phyloP scores from a whole-genome alignment of 2,888 invertebrate species.

The Parnassius smintheus region DNA sequence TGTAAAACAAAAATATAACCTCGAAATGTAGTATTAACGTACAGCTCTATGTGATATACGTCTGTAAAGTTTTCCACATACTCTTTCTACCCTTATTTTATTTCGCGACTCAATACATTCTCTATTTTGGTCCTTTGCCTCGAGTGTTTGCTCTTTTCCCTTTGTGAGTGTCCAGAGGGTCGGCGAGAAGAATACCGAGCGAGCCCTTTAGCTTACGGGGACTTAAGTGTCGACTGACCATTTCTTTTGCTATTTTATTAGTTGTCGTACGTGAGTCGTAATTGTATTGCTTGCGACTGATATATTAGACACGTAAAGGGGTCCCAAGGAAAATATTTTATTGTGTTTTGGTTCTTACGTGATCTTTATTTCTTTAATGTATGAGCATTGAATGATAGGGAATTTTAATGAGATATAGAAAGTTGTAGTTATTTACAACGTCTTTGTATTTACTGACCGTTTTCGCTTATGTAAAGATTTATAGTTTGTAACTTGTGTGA shows the following conservation, averaged over 20 bases:
- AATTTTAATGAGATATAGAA: no score
- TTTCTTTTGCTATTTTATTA: constrained; percentile 76
- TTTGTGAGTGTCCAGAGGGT: constrained; percentile 63
- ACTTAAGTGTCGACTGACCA: constrained; percentile 66
- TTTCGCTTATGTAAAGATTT: no score
- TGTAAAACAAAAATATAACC: no score
- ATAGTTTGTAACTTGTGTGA: no score
- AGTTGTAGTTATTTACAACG: no score
- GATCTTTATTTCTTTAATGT: constrained; percentile 1
- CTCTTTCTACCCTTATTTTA: constrained; percentile 72
- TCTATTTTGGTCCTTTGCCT: constrained; percentile 66
- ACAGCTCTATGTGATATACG: constrained; percentile 47
- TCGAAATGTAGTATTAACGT: background rate
- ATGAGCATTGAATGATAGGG: no score
- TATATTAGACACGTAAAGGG: constrained; percentile 30
- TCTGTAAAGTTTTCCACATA: constrained; percentile 51
- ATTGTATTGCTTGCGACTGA: constrained; percentile 56
- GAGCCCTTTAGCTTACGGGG: constrained; percentile 53
- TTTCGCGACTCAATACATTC: constrained; percentile 79
- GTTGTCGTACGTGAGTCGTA: constrained; percentile 67
- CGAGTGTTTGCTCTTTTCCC: constrained; percentile 74
- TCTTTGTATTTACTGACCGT: no score
- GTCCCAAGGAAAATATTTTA: constrained; percentile 11
- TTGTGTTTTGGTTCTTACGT: background rate
- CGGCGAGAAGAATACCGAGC: constrained; percentile 71